Evolutionary conservation across 2,888 invertebrate species (phyloP).

Genomic region (Microlaimidae sp.): DNA sequence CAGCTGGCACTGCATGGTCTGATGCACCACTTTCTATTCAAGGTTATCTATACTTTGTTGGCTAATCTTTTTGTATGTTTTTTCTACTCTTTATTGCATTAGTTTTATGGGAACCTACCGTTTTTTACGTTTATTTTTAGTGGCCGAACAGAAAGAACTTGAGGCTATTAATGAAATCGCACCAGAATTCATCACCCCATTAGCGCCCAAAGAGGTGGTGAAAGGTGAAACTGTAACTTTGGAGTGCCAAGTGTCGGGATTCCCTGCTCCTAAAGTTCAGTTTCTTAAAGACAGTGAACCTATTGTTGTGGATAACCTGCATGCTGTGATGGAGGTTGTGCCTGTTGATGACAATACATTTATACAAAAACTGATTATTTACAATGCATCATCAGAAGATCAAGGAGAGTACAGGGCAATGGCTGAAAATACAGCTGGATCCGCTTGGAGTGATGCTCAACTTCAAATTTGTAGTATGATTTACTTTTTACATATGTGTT

Average conservation of each 20-base stretch:
- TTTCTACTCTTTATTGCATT: not conserved
- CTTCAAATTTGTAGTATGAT: too few species aligned
- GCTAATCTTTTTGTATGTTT: conserved; percentile 13
- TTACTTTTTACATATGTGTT: too few species aligned
- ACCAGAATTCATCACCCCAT: not conserved
- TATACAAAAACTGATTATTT: not conserved
- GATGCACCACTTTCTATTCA: conserved; percentile 13
- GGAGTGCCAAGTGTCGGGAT: conserved; percentile 18
- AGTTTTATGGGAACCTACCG: too few species aligned
- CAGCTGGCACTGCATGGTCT: conserved; percentile 48
- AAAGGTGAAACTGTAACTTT: conserved; percentile 52
- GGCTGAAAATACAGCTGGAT: conserved; percentile 29
- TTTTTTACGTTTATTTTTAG: too few species aligned
- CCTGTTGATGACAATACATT: not conserved
- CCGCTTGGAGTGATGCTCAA: too few species aligned
- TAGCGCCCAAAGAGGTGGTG: not conserved
- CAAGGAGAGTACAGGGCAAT: not conserved
- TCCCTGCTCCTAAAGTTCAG: conserved; percentile 48
- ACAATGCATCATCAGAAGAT: not conserved
- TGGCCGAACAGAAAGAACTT: too few species aligned
- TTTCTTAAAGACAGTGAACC: conserved; percentile 60
- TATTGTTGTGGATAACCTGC: conserved; percentile 18
- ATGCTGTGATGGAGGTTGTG: not conserved
- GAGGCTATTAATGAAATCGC: too few species aligned
- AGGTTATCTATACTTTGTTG: conserved; percentile 19